Base-by-base conservation (phyloP, 1,140 invertebrate species). In the Zaprionus nigranus region DNA sequence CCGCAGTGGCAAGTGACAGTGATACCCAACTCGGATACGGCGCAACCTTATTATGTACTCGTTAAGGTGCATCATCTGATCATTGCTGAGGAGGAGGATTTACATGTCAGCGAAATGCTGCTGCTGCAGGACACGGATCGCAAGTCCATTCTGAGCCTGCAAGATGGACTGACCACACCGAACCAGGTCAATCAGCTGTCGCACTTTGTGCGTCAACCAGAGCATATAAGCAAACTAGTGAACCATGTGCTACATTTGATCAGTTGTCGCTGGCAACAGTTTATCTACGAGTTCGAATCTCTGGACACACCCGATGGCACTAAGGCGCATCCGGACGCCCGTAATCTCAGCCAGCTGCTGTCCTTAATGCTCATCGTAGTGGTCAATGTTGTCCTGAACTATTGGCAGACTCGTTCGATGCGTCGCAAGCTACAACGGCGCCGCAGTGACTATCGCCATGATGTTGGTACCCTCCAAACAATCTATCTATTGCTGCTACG, bases 1-100 rank as follows among this genome's bases (percentile, higher is more conserved):
- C 95, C 97, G 2, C 96, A 96, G 1, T 97, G 96, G 96, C 96
- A 97, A 85, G 95, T 97, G n/a, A 95, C 95, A 26, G 92, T 97
- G 1, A 96, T 97, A 75, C 96, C 95, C 6, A 82, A 70, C 54
- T 57, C 78, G 6, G 79, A 90, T 11, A 26, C 1, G 20, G 7
- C 28, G 0, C 15, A 94, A 93, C 74, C 90, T 11, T 96, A 96
- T 80, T 96, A 96, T 77, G 94, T 97, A n/a, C 81, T 97, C 9
- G 93, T 97, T 2, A 94, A 96, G 62, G 94, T 96, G 0, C 97
- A 97, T 83, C 96, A 97, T 81, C 90, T 97, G 17, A 93, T 97
- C 5, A 93, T 97, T 4, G 94, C 94, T 51, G 95, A 95, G 7
- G 95, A 96, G 34, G 95, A 96, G 20, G 94, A 95, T 3, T 88